Evolutionary conservation across 2,797 vertebrate species (phyloP).

Genomic region (Tympanoctomys barrerae): DNA sequence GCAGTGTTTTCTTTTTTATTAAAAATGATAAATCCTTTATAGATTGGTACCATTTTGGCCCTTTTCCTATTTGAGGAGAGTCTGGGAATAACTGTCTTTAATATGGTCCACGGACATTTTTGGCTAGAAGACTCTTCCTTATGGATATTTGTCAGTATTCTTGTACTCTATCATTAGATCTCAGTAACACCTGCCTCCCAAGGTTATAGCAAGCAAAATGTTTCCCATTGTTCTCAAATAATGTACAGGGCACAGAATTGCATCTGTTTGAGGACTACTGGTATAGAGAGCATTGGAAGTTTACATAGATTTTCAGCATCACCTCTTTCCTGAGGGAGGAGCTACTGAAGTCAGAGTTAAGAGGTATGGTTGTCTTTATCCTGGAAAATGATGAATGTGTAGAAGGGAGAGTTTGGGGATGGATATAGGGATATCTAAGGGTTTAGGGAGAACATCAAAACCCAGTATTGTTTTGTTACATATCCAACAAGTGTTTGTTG

Average conservation of each 20-base stretch:
- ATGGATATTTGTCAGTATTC: not conserved
- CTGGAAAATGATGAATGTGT: not conserved
- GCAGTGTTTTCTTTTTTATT: not conserved
- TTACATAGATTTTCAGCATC: not conserved
- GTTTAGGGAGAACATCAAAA: not conserved
- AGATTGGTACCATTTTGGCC: not conserved
- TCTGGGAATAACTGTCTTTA: not conserved
- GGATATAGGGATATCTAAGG: not conserved
- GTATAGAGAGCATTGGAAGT: not conserved
- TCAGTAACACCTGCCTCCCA: not conserved
- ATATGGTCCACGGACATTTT: not conserved
- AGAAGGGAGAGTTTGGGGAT: not conserved
- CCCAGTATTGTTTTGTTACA: not conserved
- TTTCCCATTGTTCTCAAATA: not conserved
- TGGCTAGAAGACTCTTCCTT: not conserved
- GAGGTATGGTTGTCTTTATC: not conserved
- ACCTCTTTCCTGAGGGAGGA: not conserved
- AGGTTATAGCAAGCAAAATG: not conserved
- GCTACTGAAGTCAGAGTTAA: not conserved
- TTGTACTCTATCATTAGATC: not conserved
- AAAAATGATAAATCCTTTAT: not conserved
- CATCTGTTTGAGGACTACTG: not conserved
- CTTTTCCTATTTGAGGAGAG: not conserved
- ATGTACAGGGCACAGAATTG: not conserved
- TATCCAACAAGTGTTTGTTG: not conserved